Base-by-base conservation (phyloP, 2,888 invertebrate species). In the Gymnosoma rotundatum region DNA sequence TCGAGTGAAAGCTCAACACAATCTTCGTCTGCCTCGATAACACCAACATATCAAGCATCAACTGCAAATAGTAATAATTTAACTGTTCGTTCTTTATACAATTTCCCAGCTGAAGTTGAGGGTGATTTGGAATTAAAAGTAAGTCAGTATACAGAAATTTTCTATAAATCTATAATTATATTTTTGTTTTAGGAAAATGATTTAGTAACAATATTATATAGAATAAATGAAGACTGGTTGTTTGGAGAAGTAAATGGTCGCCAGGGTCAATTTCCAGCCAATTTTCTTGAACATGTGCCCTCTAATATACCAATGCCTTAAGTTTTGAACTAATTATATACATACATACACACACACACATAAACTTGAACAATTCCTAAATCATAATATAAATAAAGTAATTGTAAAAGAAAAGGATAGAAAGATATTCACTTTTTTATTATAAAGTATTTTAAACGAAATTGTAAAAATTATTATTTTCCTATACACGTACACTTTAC, bases 241-340 rank as follows among this genome's bases (percentile, higher is more conserved):
- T 95, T 94, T 89, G 97, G 97, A 18, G 95, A 95, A 90, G 94
- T 94, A 86, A 93, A 94, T 81, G 95, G 94, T 45, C 92, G 92
- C 85, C 94, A 92, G 89, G 97, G 97, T 86, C 96, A 96, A 90
- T 97, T 97, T 92, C 97, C 97, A 74, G 93, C 94, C 38, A 96
- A 95, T 93, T 96, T 95, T 91, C 95, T 96, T 82, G 94, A 95
- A 91, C 92, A 92, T 89, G 91, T 94, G 88, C 94, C 94, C 82
- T 89, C 87, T 58, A 92, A 92, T 90, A 89, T 94, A 88, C 91
- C 92, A 84, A 88, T 90, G 88, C 88, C 88, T 89, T 89, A 87
- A 87, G 86, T 80, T 75, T 83, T 42, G 60, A 75, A 78, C 63
- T 72, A 60, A 74, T 69, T 63, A 42, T 20, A 60, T 4, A 60